Evolutionary conservation across 2,888 invertebrate genomes (phyloP).

Genomic region (Azorinus chamasolen): DNA sequence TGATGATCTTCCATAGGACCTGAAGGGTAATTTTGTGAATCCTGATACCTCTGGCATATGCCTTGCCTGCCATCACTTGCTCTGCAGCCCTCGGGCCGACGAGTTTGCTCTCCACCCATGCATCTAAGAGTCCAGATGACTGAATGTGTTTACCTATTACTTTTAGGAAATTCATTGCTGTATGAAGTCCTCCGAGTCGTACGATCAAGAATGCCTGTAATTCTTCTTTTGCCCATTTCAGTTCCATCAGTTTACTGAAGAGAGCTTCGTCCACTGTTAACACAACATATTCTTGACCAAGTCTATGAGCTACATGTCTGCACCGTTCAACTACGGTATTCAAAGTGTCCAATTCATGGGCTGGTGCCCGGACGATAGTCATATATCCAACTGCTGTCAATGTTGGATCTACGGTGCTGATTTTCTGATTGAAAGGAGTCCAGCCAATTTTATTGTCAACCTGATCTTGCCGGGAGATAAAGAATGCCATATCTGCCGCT

Average conservation of each 20-base stretch:
- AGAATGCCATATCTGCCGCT: background rate
- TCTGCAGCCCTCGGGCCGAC: slow-evolving; percentile 10
- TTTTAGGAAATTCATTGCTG: slow-evolving; percentile 6
- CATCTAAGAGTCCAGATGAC: slow-evolving; percentile 5
- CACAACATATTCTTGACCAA: slow-evolving; percentile 13
- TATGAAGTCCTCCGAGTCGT: slow-evolving; percentile 22
- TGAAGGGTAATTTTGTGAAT: slow-evolving; percentile 6
- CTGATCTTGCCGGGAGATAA: slow-evolving; percentile 1
- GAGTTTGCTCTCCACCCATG: background rate
- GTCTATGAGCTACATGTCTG: background rate
- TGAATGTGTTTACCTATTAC: slow-evolving; percentile 6
- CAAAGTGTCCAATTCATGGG: slow-evolving; percentile 10
- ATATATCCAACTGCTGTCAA: background rate
- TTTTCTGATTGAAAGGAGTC: background rate
- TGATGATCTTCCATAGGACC: background rate
- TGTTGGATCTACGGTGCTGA: background rate
- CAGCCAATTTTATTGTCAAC: slow-evolving; percentile 1
- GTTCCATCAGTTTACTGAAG: slow-evolving; percentile 30
- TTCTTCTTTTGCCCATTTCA: slow-evolving; percentile 26
- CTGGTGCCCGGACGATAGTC: slow-evolving; percentile 2
- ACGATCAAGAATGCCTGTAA: slow-evolving; percentile 20
- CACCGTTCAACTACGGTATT: slow-evolving; percentile 10
- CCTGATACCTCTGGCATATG: background rate
- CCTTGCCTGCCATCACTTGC: slow-evolving; percentile 8
- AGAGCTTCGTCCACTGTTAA: slow-evolving; percentile 34